Evolutionary conservation across 2,113 vertebrate genomes (phyloP).

Genomic region (Apus apus): DNA sequence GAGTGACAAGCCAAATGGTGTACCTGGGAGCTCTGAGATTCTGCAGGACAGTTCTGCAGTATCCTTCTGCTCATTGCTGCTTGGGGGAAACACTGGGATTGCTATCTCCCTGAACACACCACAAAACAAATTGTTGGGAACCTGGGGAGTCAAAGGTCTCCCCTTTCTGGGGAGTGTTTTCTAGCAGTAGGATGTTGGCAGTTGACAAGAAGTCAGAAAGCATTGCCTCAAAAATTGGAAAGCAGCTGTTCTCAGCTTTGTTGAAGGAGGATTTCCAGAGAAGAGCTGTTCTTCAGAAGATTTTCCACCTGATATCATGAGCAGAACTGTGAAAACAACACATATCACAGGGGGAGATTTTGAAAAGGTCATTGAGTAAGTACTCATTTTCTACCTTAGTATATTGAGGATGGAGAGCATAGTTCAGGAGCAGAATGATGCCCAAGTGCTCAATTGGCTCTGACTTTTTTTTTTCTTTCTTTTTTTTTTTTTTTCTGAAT

Average conservation of each 20-base stretch:
- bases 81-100: background rate
- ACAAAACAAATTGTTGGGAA: background rate
- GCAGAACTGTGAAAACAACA: background rate
- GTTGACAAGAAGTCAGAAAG: background rate
- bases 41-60: background rate
- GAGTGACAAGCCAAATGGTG: background rate
- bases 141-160: background rate
- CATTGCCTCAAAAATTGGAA: background rate
- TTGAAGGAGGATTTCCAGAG: background rate
- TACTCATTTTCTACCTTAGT: background rate
- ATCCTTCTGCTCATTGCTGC: background rate
- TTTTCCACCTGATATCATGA: background rate
- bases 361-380: background rate
- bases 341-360: background rate
- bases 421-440: background rate
- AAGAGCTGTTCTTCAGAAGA: background rate
- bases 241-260: background rate
- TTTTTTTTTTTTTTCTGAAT: background rate
- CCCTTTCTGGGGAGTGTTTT: background rate
- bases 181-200: rapidly evolving
- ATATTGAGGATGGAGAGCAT: background rate
- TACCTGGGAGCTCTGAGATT: background rate
- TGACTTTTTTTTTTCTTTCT: no score
- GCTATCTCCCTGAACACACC: background rate
- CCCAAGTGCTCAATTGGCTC: background rate